A percentile compares a stretch with the other conserved stretches of the same genome.
phyloP scores from a whole-genome alignment of 1,140 invertebrate species.

The Bemisia tabaci region DNA sequence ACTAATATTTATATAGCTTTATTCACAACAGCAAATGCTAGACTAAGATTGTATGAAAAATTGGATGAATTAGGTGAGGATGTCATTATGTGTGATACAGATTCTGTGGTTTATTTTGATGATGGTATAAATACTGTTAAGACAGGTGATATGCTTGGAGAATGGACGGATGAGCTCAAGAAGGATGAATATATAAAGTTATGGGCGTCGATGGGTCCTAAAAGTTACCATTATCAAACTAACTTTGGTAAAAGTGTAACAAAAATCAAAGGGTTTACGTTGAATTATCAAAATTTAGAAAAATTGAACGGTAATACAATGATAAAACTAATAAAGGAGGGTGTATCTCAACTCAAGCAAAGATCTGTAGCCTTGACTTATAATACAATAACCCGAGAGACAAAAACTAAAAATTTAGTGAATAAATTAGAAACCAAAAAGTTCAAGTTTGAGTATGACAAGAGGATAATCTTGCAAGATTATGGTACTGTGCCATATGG shows the following conservation, averaged over 20 bases:
- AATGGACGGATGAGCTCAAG: constrained; percentile 4
- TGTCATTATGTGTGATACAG: constrained; percentile 32
- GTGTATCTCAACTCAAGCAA: not conserved
- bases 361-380: not conserved
- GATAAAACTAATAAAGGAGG: not conserved
- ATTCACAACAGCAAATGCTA: constrained; percentile 29
- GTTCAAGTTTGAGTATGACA: not conserved
- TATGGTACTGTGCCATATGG: not conserved
- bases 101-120: constrained; percentile 24
- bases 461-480: not conserved
- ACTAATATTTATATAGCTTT: constrained; percentile 29
- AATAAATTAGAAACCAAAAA: not conserved
- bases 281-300: constrained; percentile 12
- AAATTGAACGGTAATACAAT: constrained; percentile 9
- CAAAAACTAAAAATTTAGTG: not conserved
- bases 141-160: constrained; percentile 1
- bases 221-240: constrained; percentile 9
- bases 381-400: not conserved
- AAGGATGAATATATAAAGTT: constrained; percentile 9
- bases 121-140: not conserved
- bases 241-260: constrained; percentile 9
- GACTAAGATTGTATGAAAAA: constrained; percentile 28
- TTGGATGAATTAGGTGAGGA: constrained; percentile 24
- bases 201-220: constrained; percentile 7
- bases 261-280: constrained; percentile 8